Conservation (phyloP, 2,888 invertebrate species). For the Nephrotoma flavescens region DNA sequence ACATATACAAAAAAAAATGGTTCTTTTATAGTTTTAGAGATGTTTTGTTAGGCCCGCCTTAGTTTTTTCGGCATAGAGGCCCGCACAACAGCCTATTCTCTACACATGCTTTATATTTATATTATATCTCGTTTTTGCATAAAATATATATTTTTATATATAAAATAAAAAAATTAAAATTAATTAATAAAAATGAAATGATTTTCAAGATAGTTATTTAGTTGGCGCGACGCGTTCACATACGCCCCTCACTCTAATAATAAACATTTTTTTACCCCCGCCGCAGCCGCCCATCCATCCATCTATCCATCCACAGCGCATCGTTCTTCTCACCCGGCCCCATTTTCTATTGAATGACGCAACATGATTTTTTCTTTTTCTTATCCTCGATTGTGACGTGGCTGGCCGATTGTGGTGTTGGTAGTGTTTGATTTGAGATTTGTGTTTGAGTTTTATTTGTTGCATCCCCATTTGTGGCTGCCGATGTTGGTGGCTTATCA, state of each 20-base stretch:
- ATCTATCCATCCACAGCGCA: neutral
- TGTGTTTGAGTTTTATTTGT: constrained; percentile 24
- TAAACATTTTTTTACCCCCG: neutral
- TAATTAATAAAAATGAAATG: neutral
- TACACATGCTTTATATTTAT: neutral
- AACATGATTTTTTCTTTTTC: constrained; percentile 91
- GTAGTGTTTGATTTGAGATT: constrained; percentile 42
- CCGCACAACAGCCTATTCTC: neutral
- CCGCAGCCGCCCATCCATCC: neutral
- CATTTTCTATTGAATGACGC: constrained; percentile 64
- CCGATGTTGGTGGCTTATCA: constrained; percentile 34
- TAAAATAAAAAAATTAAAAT: neutral
- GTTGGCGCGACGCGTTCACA: neutral
- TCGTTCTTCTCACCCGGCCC: neutral
- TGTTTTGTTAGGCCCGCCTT: neutral
- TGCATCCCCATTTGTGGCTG: constrained; percentile 25
- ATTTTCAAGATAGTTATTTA: neutral
- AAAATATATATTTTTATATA: neutral
- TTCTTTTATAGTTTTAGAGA: neutral
- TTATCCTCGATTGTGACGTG: constrained; percentile 69
- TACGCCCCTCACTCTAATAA: neutral
- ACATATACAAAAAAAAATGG: neutral
- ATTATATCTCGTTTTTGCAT: neutral
- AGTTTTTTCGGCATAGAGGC: neutral
- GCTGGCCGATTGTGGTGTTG: constrained; percentile 71